Evolutionary conservation across 1,140 invertebrate genomes (phyloP).

Genomic region (Rhysida immarginata): DNA sequence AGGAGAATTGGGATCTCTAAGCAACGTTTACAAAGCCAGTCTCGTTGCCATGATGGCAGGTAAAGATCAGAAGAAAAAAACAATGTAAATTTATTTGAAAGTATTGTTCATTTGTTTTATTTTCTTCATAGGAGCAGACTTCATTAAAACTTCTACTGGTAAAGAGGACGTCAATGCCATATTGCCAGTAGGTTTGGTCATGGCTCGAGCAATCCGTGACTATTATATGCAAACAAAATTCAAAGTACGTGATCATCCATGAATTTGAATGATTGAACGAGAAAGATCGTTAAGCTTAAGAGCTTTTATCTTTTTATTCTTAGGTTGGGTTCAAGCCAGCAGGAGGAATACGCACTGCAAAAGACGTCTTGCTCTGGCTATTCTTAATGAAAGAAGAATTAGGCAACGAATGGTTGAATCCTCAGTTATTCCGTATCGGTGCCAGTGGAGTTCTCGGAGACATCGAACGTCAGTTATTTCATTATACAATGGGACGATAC

Average conservation of each 20-base stretch:
- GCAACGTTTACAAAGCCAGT: constrained; percentile 81
- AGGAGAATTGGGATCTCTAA: constrained; percentile 74
- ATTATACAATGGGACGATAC: constrained; percentile 20
- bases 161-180: constrained; percentile 94
- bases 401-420: constrained; percentile 70
- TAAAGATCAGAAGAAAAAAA: constrained; percentile 14
- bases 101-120: too few relatives aligned
- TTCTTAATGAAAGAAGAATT: constrained; percentile 68
- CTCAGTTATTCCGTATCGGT: constrained; percentile 78
- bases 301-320: constrained; percentile 19
- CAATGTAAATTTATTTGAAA: background rate
- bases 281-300: too few relatives aligned
- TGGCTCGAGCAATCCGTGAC: constrained; percentile 81
- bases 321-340: constrained; percentile 94
- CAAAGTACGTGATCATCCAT: constrained; percentile 47
- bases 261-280: too few relatives aligned
- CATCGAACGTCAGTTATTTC: constrained; percentile 49
- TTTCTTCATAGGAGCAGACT: constrained; percentile 54
- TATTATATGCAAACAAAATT: constrained; percentile 54
- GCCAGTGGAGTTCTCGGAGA: constrained; percentile 75
- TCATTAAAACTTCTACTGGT: constrained; percentile 98
- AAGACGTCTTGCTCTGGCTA: constrained; percentile 77
- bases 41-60: constrained; percentile 85
- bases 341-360: constrained; percentile 77
- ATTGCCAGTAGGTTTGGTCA: constrained; percentile 73